A percentile compares a stretch with the other conserved stretches of the same genome.
phyloP scores from a whole-genome alignment of 2,888 invertebrate species.

The Geotrupes spiniger region DNA sequence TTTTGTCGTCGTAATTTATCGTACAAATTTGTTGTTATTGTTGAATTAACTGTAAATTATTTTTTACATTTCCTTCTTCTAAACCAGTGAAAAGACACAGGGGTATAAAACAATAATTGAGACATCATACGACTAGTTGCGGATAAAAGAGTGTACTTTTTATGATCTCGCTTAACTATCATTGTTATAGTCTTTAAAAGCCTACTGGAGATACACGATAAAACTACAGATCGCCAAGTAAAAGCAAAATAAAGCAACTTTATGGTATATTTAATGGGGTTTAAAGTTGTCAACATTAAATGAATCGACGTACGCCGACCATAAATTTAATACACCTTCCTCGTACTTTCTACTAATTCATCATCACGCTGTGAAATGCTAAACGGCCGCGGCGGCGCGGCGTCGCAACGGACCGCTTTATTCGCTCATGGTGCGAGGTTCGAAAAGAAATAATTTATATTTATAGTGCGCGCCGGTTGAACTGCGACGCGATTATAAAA shows the following conservation, averaged over 20 bases:
- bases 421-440: background rate
- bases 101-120: no score
- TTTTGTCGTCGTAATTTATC: no score
- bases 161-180: conserved; percentile 4
- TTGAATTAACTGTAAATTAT: no score
- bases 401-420: no score
- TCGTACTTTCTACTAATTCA: background rate
- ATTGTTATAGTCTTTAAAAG: conserved; percentile 23
- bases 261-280: conserved; percentile 43
- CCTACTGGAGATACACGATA: conserved; percentile 34
- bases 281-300: conserved; percentile 45
- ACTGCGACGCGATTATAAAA: background rate
- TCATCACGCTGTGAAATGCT: no score
- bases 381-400: no score
- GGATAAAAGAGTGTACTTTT: conserved; percentile 1
- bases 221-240: conserved; percentile 37
- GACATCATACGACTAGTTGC: no score
- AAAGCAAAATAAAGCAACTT: conserved; percentile 42
- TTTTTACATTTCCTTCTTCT: no score
- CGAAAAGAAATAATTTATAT: background rate
- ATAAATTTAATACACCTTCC: conserved; percentile 39
- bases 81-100: no score
- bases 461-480: background rate
- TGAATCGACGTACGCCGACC: conserved; percentile 39
- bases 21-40: no score